A percentile compares a stretch with the other conserved stretches of the same genome.
Conservation (phyloP, 2,888 invertebrate genomes). For the Epirrita christyi region DNA sequence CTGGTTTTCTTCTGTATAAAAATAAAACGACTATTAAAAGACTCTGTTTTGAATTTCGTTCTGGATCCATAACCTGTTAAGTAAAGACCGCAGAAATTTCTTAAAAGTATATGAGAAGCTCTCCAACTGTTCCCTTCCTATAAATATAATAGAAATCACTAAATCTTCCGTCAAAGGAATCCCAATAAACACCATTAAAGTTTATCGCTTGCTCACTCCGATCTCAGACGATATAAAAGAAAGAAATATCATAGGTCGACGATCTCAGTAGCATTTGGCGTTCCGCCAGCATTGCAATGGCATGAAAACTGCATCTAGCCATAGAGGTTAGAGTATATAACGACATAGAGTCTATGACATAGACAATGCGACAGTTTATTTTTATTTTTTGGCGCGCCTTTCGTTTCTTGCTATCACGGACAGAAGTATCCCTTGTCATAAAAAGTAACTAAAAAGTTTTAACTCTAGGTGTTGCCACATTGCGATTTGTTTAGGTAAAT, state of each 20-base stretch:
- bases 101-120: not conserved
- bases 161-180: slow-evolving; percentile 20
- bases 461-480: no score
- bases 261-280: slow-evolving; percentile 60
- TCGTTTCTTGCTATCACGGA: no score
- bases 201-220: slow-evolving; percentile 11
- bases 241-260: slow-evolving; percentile 50
- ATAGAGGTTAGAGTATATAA: slow-evolving; percentile 53
- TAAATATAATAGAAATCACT: slow-evolving; percentile 8
- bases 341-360: no score
- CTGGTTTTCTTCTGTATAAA: no score
- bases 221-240: slow-evolving; percentile 49
- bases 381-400: no score
- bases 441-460: no score
- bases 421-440: no score
- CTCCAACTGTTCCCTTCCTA: not conserved
- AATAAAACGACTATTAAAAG: no score
- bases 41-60: not conserved
- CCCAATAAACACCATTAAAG: slow-evolving; percentile 21
- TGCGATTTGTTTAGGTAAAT: no score
- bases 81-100: not conserved
- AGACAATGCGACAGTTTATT: slow-evolving; percentile 40
- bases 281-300: slow-evolving; percentile 56
- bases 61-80: not conserved
- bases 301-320: slow-evolving; percentile 51